Evolutionary conservation across 2,888 invertebrate genomes (phyloP), one percentile per base, ranked within the genome.

Genomic region (Taenaris catops): DNA sequence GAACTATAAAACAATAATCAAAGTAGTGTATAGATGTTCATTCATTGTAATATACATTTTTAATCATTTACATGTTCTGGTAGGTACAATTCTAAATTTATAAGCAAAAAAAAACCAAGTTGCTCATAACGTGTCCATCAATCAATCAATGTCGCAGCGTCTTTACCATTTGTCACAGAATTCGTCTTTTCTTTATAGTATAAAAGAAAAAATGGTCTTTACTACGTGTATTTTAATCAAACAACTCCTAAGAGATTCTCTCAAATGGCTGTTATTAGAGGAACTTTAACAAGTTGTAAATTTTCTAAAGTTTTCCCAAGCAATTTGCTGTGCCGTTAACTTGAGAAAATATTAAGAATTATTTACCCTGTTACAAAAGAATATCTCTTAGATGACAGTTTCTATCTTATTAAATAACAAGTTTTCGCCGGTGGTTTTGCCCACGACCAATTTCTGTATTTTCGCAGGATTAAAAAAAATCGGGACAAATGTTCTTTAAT

Each of bases 211-310:
- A 26, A 26, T 7, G 12, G 11, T 12, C 12, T 25, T 25, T 26
- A 8, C 17, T 6, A 7, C 1, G 4, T 11, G 28, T 6, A 12
- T 10, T 28, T 28, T 28, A 20, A 28, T 28, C 19, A 28, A 28
- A 28, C 12, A 20, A 7, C 12, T 28, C 19, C n/a, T 16, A 16
- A 16, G 16, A 9, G 17, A 17, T 12, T 25, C 9, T 17, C 26
- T 18, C 17, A 10, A 18, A 27, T 4, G 2, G 18, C 18, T 18
- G 11, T 20, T 28, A 28, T 28, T 20, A 28, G 19, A 19, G 7
- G 11, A 28, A 20, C 28, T 28, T 28, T 9, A 28, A 19, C 19
- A 7, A 19, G 8, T 11, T 28, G 28, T 20, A 8, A 17, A 26
- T 17, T 26, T 9, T 16, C 4, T 4, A 14, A 17, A 19, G 28